A percentile compares a stretch with the other conserved stretches of the same genome.
Conservation (phyloP, 2,888 invertebrate genomes). For the Limnephilus marmoratus region DNA sequence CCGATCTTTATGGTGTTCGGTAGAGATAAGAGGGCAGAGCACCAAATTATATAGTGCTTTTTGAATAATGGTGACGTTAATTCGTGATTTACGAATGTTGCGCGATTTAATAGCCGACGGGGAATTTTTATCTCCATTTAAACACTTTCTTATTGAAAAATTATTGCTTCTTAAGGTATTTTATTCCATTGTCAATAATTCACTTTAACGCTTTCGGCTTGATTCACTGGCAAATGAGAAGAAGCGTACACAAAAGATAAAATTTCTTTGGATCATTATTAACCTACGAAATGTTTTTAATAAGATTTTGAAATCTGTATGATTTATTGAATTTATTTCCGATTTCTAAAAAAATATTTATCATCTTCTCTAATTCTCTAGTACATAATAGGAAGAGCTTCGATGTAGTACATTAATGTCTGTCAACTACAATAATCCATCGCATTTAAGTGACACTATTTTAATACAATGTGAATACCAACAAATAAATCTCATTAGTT, state of each 20-base stretch:
- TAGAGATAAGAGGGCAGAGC: slow-evolving; percentile 50
- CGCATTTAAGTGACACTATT: not conserved
- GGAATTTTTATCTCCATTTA: slow-evolving; percentile 45
- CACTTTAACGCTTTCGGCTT: slow-evolving; percentile 30
- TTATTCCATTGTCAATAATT: slow-evolving; percentile 53
- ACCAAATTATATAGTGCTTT: slow-evolving; percentile 45
- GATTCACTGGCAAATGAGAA: slow-evolving; percentile 25
- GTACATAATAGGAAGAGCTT: not conserved
- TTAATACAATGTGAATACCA: not conserved
- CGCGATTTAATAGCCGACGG: slow-evolving; percentile 62
- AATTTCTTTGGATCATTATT: not conserved
- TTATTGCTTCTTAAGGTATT: slow-evolving; percentile 47
- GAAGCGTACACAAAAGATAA: not conserved
- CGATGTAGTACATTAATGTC: not conserved
- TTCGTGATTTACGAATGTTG: slow-evolving; percentile 61
- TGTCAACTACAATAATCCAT: not conserved
- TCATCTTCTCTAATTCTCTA: not conserved
- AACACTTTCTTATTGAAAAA: slow-evolving; percentile 56
- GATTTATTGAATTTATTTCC: not conserved
- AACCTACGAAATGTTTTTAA: not conserved
- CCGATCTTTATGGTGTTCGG: slow-evolving; percentile 49
- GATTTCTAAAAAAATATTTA: not conserved
- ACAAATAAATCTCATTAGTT: not conserved
- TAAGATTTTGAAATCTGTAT: not conserved
- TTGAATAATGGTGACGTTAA: slow-evolving; percentile 63